phyloP scores from a whole-genome alignment of 2,888 invertebrate genomes.

The Synergus umbraculus region DNA sequence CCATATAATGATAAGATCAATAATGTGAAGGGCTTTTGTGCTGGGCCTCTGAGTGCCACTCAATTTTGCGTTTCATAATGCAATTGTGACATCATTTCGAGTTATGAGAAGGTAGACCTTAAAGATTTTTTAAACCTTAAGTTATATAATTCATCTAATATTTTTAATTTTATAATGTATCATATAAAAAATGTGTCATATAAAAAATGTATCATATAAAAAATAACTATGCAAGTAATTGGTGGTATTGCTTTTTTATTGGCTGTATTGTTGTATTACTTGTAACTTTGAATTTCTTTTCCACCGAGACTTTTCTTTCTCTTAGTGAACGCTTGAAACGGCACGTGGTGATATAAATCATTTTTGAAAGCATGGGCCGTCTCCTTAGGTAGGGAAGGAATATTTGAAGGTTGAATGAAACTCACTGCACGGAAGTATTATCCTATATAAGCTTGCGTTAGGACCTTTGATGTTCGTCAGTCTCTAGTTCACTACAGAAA shows the following conservation, averaged over 20 bases:
- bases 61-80: slow-evolving; percentile 36
- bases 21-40: slow-evolving; percentile 37
- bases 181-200: background rate
- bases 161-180: background rate
- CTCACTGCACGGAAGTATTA: slow-evolving; percentile 55
- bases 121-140: no score
- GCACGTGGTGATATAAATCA: slow-evolving; percentile 3
- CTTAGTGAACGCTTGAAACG: background rate
- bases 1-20: slow-evolving; percentile 34
- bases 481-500: slow-evolving; percentile 66
- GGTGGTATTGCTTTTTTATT: no score
- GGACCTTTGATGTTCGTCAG: slow-evolving; percentile 65
- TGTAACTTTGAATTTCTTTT: background rate
- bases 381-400: slow-evolving; percentile 49
- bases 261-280: no score
- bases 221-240: no score
- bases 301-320: background rate
- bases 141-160: no score
- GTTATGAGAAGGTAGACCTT: background rate
- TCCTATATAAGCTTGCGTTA: slow-evolving; percentile 67
- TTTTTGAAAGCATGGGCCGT: slow-evolving; percentile 30
- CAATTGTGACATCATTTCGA: slow-evolving; percentile 22
- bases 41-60: background rate
- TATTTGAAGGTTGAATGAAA: slow-evolving; percentile 53
- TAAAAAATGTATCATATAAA: background rate